Evolutionary conservation across 2,797 vertebrate genomes (phyloP), one percentile per base, ranked within the genome.

Genomic region (Moxostoma hubbsi): DNA sequence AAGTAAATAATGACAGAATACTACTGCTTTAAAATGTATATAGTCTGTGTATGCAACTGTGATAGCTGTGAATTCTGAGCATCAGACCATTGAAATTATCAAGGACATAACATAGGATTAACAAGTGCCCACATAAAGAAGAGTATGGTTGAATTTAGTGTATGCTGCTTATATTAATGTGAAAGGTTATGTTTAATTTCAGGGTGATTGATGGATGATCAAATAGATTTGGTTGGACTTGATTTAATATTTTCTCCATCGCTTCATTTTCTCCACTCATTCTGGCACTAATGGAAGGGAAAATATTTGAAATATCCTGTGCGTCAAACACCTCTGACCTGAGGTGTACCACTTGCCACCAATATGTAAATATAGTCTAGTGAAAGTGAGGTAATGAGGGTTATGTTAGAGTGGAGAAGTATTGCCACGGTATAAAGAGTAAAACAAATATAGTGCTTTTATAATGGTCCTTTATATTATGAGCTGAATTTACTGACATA

Each of bases 131-230:
- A 15, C 53, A 74, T 64, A 15, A 63, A 54, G 24, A 54, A 54
- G 61, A 74, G 53, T 43, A 16, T 74, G 49, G 9, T 50, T 47
- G 18, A 16, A 62, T 15, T 15, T n/a, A 64, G 10, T 69, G 7
- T 6, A 9, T 18, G 54, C 36, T 53, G 18, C 13, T 51, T 53
- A 24, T 73, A 59, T 16, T 50, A 75, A 45, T 11, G 3, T 47
- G 11, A 73, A 73, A 50, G 57, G 2, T 24, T 69, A 16, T 73
- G 62, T 72, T 72, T 72, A 46, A 50, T 79, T 79, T 57, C 50
- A 64, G 12, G 0, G 12, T 70, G 58, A 78, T 15, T 63, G 50
- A 62, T 70, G 76, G 43, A 57, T 36, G 43, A 65, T 72, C 55
- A 54, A 78, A 78, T 54, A 71, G 16, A 57, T 64, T 69, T 63